Evolutionary conservation across 2,888 invertebrate genomes (phyloP).

Genomic region (Platycheirus rosarum): DNA sequence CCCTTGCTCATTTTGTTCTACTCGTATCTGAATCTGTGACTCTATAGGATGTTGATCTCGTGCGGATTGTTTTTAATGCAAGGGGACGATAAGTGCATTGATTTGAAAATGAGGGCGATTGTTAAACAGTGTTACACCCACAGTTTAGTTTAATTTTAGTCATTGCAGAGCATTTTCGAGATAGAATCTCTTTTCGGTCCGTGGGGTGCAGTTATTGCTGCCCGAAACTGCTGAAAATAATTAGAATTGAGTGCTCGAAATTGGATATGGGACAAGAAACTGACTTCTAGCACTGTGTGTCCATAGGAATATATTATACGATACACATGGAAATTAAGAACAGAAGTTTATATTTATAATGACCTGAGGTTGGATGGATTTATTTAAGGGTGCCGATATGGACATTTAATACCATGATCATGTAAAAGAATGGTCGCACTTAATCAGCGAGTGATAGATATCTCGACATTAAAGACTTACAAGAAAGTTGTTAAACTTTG

Average conservation of each 20-base stretch:
- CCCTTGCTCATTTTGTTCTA: conserved; percentile 36
- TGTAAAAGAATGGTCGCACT: no score
- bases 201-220: conserved; percentile 39
- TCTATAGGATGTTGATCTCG: conserved; percentile 27
- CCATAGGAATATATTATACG: conserved; percentile 3
- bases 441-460: no score
- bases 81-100: conserved; percentile 31
- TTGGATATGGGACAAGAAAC: conserved; percentile 32
- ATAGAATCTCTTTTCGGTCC: conserved; percentile 41
- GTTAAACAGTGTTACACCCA: conserved; percentile 11
- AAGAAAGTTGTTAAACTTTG: no score
- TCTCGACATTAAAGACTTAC: no score
- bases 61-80: conserved; percentile 8
- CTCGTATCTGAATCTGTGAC: no score
- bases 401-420: no score
- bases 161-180: conserved; percentile 25
- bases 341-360: no score
- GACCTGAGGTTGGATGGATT: no score
- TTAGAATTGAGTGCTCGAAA: conserved; percentile 28
- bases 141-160: conserved; percentile 41
- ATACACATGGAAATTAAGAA: conserved; percentile 7
- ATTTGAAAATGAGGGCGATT: conserved; percentile 17
- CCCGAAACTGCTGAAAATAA: conserved; percentile 1
- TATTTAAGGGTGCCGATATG: no score
- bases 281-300: conserved; percentile 22